A percentile compares a stretch with the other conserved stretches of the same genome.
Evolutionary conservation across 2,888 invertebrate genomes (phyloP).

Genomic region (Proisotoma minuta): DNA sequence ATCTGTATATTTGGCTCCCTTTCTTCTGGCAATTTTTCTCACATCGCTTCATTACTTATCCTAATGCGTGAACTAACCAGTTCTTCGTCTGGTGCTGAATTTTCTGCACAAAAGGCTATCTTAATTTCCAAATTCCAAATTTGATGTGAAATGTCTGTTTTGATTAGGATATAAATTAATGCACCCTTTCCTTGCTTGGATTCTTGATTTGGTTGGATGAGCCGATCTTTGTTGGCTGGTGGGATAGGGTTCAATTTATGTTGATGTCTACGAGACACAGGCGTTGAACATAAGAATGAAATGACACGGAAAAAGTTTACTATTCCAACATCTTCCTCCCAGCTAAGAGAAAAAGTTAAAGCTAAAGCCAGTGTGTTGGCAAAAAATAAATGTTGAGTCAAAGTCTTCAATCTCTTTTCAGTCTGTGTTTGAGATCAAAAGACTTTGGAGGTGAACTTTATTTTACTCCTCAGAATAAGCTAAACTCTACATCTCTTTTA

Average conservation of each 20-base stretch:
- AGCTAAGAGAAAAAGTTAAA: neutral
- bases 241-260: neutral
- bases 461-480: too few relatives aligned
- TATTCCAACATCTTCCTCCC: neutral
- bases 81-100: too few relatives aligned
- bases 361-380: neutral
- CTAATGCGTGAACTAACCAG: too few relatives aligned
- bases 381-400: neutral
- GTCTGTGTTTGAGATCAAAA: neutral
- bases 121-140: too few relatives aligned
- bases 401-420: neutral
- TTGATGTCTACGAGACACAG: neutral
- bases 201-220: neutral
- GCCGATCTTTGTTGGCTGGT: neutral
- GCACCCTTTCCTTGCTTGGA: neutral
- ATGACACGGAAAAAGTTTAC: neutral
- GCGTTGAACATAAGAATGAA: neutral
- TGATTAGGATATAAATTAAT: neutral
- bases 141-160: too few relatives aligned
- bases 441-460: neutral
- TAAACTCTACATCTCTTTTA: too few relatives aligned
- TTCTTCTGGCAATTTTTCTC: too few relatives aligned
- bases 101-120: too few relatives aligned
- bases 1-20: too few relatives aligned
- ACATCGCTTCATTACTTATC: too few relatives aligned